Base-by-base conservation (phyloP, 2,113 vertebrate genomes). In the Strix uralensis region DNA sequence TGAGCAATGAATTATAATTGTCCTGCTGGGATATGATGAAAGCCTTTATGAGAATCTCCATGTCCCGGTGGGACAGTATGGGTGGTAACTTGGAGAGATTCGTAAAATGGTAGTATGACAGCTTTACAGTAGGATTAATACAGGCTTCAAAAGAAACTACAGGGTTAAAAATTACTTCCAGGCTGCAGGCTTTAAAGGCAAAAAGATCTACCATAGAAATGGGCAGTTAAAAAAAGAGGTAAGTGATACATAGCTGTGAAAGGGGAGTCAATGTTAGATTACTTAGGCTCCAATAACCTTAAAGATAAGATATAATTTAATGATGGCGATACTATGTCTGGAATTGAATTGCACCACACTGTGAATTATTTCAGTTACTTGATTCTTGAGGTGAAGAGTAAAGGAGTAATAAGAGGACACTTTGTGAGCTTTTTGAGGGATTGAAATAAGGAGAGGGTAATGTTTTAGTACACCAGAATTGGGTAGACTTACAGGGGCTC, bases 11-110 rank as follows among this genome's bases (percentile, higher is more conserved):
- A 96, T 92, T 96, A 40, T 90, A 86, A 97, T 94, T 95, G 96
- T 97, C 97, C 95, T 97, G 94, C 97, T 97, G 98, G 96, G 97
- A 89, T 96, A 92, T 81, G 93, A 90, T 91, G 84, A 90, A 97
- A 98, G 96, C 86, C 84, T 97, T 97, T 95, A 95, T 93, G 96
- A 89, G 93, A 95, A 87, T 97, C 95, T 97, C 83, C 61, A 15
- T 91, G 90, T 97, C 95, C 94, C 44, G 13, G 86, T 97, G 88
- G 92, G 96, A 95, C 86, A 67, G 58, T 86, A 91, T 84, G 97
- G 94, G 83, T 97, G 96, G 97, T 93, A 97, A 97, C 93, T 98
- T 96, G 97, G 96, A 97, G 93, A 89, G 58, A 34, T 88, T 75
- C 18, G 23, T 95, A 90, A 91, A 92, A 95, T 96, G 85, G 94